Evolutionary conservation across 2,888 invertebrate genomes (phyloP).

Genomic region (Machimus atricapillus): DNA sequence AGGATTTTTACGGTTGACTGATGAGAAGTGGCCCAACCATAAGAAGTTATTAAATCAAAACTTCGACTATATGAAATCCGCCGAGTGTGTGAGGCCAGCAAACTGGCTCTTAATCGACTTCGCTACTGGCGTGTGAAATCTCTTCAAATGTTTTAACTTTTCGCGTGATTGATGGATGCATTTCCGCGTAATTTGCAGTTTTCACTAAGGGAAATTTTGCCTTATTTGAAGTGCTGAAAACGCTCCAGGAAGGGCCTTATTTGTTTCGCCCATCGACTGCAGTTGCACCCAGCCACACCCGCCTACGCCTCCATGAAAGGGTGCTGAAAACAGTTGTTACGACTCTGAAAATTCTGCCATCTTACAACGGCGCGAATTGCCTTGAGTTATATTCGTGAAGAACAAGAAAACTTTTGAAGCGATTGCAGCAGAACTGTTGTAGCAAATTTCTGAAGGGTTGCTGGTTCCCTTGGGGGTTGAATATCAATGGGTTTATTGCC

Average conservation of each 20-base stretch:
- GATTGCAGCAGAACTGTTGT: background rate
- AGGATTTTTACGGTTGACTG: background rate
- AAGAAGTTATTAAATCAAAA: slow-evolving; percentile 28
- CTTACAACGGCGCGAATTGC: background rate
- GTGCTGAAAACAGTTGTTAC: background rate
- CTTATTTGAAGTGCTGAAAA: background rate
- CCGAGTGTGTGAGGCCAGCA: background rate
- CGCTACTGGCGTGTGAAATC: background rate
- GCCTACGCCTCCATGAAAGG: background rate
- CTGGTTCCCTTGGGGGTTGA: background rate
- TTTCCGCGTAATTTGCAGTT: background rate
- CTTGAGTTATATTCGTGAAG: background rate
- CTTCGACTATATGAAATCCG: background rate
- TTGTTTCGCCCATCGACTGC: background rate
- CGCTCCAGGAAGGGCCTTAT: background rate
- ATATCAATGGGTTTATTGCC: background rate
- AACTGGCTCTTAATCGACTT: background rate
- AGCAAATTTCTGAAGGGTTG: background rate
- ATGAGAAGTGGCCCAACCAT: background rate
- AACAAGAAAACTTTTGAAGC: background rate
- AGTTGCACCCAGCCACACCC: background rate
- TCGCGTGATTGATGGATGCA: slow-evolving; percentile 27
- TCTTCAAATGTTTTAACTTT: background rate
- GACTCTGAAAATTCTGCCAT: background rate
- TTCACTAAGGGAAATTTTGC: background rate